These are phyloP conservation scores for Aricia artaxerxes DNA, from an alignment of 2,888 invertebrate species.

Conservation along the genomic window DNA sequence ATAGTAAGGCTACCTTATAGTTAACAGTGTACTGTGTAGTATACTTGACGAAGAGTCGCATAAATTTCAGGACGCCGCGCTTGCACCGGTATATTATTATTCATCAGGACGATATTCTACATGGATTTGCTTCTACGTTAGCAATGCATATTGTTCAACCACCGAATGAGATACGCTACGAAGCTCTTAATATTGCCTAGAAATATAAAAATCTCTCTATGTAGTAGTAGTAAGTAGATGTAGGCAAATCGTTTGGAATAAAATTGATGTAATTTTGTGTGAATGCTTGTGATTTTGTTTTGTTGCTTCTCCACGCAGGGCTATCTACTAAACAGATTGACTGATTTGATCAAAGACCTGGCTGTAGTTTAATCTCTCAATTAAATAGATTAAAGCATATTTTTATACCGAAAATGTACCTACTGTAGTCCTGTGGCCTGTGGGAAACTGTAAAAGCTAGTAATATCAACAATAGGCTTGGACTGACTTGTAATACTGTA, in stretches of 20 bases:
- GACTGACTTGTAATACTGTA: not conserved
- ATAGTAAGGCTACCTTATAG: not conserved
- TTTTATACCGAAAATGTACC: too few species aligned
- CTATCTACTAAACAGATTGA: too few species aligned
- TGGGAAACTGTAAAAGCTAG: too few species aligned
- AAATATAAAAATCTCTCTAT: not conserved
- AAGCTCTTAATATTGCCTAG: constrained; percentile 10
- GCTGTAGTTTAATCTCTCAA: too few species aligned
- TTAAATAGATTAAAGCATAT: too few species aligned
- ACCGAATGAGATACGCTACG: not conserved
- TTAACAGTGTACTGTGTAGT: not conserved
- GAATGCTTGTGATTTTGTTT: not conserved
- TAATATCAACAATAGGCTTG: too few species aligned
- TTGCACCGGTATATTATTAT: constrained; percentile 12
- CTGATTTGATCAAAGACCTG: too few species aligned
- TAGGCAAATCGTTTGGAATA: too few species aligned
- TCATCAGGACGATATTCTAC: constrained; percentile 1
- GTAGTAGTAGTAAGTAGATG: not conserved
- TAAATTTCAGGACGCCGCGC: not conserved
- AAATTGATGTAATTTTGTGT: not conserved
- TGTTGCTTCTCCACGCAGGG: too few species aligned
- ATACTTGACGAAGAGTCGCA: not conserved
- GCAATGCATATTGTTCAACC: constrained; percentile 18
- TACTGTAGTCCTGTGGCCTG: too few species aligned
- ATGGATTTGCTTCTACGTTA: constrained; percentile 21